Base-by-base conservation (phyloP, 2,797 vertebrate genomes). In the Rhinatrema bivittatum region DNA sequence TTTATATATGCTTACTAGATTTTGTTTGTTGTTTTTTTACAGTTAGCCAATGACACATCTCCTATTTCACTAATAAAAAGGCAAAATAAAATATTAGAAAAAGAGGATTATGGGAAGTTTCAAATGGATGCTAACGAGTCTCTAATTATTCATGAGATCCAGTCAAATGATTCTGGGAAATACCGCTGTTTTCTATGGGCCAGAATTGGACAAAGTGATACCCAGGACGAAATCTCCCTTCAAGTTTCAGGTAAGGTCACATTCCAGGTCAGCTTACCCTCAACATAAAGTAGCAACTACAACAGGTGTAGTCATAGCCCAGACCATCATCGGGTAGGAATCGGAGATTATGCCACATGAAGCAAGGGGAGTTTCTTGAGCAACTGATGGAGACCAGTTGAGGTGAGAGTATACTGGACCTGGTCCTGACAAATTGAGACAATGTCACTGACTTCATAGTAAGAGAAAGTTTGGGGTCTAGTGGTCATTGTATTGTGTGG, bases 81-180 rank as follows among this genome's bases (percentile, higher is more conserved):
- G 15, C 9, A 7, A 4, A 10, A 29, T 17, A 30, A 29, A 9
- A 18, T 0, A 3, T 24, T 10, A 12, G 10, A 10, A 25, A 16
- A 1, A 2, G 25, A 36, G 20, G 18, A n/a, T 17, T 14, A 15
- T 15, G 9, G 10, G 4, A 7, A 1, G 18, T 9, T 34, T 3
- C n/a, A 11, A 15, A 16, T 13, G 35, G 15, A n/a, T 9, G 20
- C 7, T 10, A 12, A 21, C 13, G 0, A 1, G 4, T 29, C 15
- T 3, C n/a, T 15, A 2, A 15, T 29, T 1, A 1, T 22, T 29
- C n/a, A 25, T 0, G 0, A 25, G 17, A 28, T 14, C 0, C 1
- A 20, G 39, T 20, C 0, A 0, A 7, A 10, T 20, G 14, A n/a
- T 14, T 17, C 12, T 21, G 34, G 17, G 9, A 17, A 8, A 3